phyloP scores from a whole-genome alignment of 2,888 invertebrate genomes.

The Arge pagana region DNA sequence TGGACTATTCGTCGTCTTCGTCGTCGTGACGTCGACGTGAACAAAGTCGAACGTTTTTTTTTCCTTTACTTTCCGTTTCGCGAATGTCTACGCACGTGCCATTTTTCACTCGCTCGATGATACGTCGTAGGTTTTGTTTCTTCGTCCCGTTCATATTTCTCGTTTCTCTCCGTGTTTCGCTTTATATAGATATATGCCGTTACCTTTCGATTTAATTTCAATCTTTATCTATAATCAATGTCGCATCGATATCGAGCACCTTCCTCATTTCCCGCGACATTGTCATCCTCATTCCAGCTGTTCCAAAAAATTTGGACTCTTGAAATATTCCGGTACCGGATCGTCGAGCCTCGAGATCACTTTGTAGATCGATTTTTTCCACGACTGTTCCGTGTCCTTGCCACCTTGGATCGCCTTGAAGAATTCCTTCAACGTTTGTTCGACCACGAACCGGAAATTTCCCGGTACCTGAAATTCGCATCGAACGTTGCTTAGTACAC shows the following conservation, averaged over 20 bases:
- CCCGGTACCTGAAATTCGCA: slow-evolving; percentile 94
- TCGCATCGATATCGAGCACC: too few species aligned
- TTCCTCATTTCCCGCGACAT: too few species aligned
- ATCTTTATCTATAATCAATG: too few species aligned
- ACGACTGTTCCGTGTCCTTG: slow-evolving; percentile 97
- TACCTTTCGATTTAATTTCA: too few species aligned
- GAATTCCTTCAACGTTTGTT: slow-evolving; percentile 97
- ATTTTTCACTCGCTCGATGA: too few species aligned
- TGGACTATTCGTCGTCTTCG: neutral
- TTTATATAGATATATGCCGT: too few species aligned
- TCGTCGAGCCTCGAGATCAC: slow-evolving; percentile 99
- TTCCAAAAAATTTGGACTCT: slow-evolving; percentile 98
- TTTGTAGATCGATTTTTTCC: slow-evolving; percentile 99
- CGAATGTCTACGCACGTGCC: neutral
- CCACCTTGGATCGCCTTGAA: slow-evolving; percentile 97
- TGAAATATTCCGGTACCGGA: slow-evolving; percentile 99
- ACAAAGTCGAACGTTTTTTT: too few species aligned
- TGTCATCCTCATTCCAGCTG: slow-evolving; percentile 80
- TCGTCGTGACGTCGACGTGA: neutral
- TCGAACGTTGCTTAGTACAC: too few species aligned
- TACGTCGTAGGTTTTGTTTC: too few species aligned
- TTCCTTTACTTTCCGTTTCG: neutral
- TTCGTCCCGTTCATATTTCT: too few species aligned
- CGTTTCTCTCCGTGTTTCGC: too few species aligned
- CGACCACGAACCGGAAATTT: slow-evolving; percentile 95